A percentile compares a stretch with the other conserved stretches of the same genome.
phyloP scores from a whole-genome alignment of 2,888 invertebrate species.

The Noctua pronuba region DNA sequence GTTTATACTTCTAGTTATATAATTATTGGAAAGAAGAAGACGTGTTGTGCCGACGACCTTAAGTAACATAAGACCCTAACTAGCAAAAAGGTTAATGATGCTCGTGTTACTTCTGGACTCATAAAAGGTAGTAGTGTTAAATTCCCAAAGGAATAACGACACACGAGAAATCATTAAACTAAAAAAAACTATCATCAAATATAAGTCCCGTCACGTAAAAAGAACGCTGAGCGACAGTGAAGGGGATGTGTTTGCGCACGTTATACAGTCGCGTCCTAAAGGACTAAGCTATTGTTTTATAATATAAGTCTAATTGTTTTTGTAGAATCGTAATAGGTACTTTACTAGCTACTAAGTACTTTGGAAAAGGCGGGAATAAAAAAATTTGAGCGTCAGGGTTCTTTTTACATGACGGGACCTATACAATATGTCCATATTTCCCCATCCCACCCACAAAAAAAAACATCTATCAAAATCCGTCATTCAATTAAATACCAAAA shows the following conservation, averaged over 20 bases:
- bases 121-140: not conserved
- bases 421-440: not conserved
- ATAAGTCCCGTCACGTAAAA: too few relatives aligned
- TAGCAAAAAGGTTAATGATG: not conserved
- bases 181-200: not conserved
- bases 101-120: not conserved
- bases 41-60: not conserved
- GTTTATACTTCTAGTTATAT: not conserved
- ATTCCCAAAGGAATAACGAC: not conserved
- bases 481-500: conserved; percentile 14
- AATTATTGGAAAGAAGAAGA: not conserved
- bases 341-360: too few relatives aligned
- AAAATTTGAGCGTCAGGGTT: too few relatives aligned
- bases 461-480: conserved; percentile 2
- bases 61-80: too few relatives aligned
- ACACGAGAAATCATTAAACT: not conserved
- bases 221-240: too few relatives aligned
- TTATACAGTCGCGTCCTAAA: too few relatives aligned
- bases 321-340: too few relatives aligned
- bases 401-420: too few relatives aligned
- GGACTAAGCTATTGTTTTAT: too few relatives aligned
- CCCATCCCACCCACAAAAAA: not conserved
- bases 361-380: too few relatives aligned
- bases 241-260: too few relatives aligned
- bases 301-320: too few relatives aligned